Base-by-base conservation (phyloP, 2,797 vertebrate genomes). In the Poecile montanus region DNA sequence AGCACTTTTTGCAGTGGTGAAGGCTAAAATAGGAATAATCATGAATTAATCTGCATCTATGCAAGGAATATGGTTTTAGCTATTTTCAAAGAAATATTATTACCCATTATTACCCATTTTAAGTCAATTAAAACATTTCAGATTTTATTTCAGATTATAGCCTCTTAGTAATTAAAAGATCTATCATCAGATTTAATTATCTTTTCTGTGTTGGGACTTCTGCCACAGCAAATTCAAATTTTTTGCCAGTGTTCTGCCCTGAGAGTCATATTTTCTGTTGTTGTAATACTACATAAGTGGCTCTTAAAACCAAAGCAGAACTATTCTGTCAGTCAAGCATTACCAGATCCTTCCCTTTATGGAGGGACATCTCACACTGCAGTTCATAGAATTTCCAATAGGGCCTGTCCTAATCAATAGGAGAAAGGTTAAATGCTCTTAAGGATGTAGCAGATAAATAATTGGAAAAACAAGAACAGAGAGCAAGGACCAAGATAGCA, bases 401-500 rank as follows among this genome's bases (percentile, higher is more conserved):
- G 47, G 36, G 18, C 53, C 45, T 81, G 77, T 74, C 67, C 67
- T 57, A 70, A 95, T 93, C 82, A 54, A 91, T 15, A 56, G 66
- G 12, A 86, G 38, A 81, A 85, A 84, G 11, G 73, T 78, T 60
- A 89, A 89, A 87, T 92, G 66, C 45, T 92, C 51, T 47, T 74
- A 51, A 89, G 47, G 45, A 83, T 62, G 62, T 88, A 76, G 83
- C 26, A 85, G 60, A 73, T 36, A 82, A 86, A 76, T 68, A 85
- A 94, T 21, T 72, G 58, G 62, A 91, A 76, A 78, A 89, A 44
- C 78, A 94, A 70, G 76, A 91, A 40, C 45, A 78, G 76, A 60
- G 47, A 66, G 61, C 71, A 81, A 86, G 65, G 86, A 82, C 58
- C 53, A 68, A 44, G 68, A 62, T 25, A 66, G 44, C 40, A 12